Percentiles rank a stretch among this genome's conserved stretches.
Conservation (phyloP, 2,113 vertebrate species). For the Caranx melampygus region DNA sequence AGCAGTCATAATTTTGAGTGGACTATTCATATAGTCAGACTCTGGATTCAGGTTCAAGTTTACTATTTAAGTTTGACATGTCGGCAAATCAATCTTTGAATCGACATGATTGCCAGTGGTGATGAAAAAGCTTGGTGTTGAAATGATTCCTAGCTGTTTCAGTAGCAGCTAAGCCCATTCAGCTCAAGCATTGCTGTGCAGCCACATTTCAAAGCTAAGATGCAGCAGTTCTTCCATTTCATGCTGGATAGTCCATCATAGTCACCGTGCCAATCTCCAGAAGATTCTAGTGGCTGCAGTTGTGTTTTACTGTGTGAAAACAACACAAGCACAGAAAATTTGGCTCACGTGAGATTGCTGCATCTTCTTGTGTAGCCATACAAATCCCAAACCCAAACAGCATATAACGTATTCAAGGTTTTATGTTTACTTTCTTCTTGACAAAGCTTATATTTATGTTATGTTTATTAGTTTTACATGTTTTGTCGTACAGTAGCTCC, state of each 20-base stretch:
- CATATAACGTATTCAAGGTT: no score
- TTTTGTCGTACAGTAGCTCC: not conserved
- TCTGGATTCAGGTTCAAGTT: no score
- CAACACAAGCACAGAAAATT: no score
- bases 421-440: no score
- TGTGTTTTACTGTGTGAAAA: no score
- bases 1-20: not conserved
- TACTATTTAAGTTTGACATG: no score
- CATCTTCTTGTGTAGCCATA: not conserved
- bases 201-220: not conserved
- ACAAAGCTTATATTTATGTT: no score
- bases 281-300: no score
- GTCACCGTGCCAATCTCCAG: no score
- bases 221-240: not conserved
- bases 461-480: not conserved
- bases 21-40: not conserved
- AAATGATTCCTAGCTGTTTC: not conserved
- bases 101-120: not conserved
- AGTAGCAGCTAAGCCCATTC: no score
- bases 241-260: not conserved
- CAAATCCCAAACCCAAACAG: not conserved
- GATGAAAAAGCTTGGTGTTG: not conserved
- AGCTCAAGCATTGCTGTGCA: not conserved
- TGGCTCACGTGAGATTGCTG: not conserved
- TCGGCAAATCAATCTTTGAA: no score